A percentile compares a stretch with the other conserved stretches of the same genome.
phyloP scores from a whole-genome alignment of 2,888 invertebrate genomes.

The Clusia tigrina region DNA sequence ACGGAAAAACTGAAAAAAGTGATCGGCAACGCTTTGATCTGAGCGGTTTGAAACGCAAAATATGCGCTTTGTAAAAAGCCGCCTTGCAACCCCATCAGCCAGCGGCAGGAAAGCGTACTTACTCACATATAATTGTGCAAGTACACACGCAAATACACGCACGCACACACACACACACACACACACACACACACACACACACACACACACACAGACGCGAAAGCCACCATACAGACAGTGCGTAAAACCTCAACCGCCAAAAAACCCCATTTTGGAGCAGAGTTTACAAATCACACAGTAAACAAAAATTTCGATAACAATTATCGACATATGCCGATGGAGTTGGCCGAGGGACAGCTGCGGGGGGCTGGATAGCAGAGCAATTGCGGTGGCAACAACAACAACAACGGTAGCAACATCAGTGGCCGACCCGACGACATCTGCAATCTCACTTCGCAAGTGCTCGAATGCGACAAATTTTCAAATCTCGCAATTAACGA shows the following conservation, averaged over 20 bases:
- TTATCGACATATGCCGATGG: constrained; percentile 10
- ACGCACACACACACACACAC: too few relatives aligned
- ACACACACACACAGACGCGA: too few relatives aligned
- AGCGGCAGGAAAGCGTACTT: too few relatives aligned
- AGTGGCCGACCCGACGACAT: constrained; percentile 14
- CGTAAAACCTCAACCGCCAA: constrained; percentile 26
- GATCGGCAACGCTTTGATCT: constrained; percentile 45
- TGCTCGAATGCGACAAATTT: neutral
- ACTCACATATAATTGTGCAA: too few relatives aligned
- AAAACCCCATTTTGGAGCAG: constrained; percentile 47
- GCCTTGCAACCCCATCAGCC: constrained; percentile 29
- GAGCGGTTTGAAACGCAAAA: constrained; percentile 40
- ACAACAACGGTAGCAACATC: neutral
- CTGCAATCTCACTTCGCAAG: constrained; percentile 38
- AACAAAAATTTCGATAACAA: constrained; percentile 12
- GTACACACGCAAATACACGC: too few relatives aligned
- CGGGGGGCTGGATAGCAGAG: neutral
- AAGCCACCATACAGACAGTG: constrained; percentile 43
- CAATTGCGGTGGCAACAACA: constrained; percentile 6
- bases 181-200: too few relatives aligned
- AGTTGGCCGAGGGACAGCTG: too few relatives aligned
- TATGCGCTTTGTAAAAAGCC: constrained; percentile 54
- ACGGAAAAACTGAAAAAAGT: neutral
- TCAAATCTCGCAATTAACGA: constrained; percentile 15
- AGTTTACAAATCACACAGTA: constrained; percentile 51